Evolutionary conservation across 1,140 invertebrate species (phyloP).

Genomic region (Nasonia vitripennis): DNA sequence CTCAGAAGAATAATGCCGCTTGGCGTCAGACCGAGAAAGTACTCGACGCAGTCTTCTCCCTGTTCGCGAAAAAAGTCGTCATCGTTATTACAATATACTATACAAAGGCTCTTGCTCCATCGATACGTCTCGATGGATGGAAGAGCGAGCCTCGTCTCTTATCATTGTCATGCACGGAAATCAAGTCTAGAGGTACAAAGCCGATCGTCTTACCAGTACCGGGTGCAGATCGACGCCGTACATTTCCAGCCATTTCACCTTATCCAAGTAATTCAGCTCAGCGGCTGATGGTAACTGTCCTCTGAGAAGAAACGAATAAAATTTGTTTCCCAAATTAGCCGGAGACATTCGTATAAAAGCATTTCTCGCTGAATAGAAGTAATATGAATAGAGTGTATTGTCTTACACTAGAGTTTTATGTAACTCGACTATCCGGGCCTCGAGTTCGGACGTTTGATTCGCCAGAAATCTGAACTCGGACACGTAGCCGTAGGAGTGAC

Average conservation of each 20-base stretch:
- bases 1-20: slow-evolving; percentile 97
- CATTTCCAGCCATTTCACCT: slow-evolving; percentile 90
- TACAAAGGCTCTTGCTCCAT: too few relatives aligned
- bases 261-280: slow-evolving; percentile 85
- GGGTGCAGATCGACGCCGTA: slow-evolving; percentile 89
- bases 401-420: slow-evolving; percentile 90
- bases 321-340: neutral
- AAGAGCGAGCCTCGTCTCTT: too few relatives aligned
- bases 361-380: neutral
- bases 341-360: neutral
- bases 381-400: neutral
- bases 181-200: neutral
- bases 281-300: slow-evolving; percentile 83
- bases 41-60: slow-evolving; percentile 98
- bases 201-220: slow-evolving; percentile 79
- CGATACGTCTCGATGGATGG: too few relatives aligned
- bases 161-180: too few relatives aligned
- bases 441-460: slow-evolving; percentile 94
- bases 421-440: slow-evolving; percentile 90
- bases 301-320: slow-evolving; percentile 71
- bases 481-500: slow-evolving; percentile 93
- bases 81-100: neutral
- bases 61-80: slow-evolving; percentile 67
- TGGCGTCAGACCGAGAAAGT: slow-evolving; percentile 97
- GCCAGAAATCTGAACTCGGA: slow-evolving; percentile 97